A percentile compares a stretch with the other conserved stretches of the same genome.
Conservation (phyloP, 2,888 invertebrate species). For the Carpatolechia fugitivella region DNA sequence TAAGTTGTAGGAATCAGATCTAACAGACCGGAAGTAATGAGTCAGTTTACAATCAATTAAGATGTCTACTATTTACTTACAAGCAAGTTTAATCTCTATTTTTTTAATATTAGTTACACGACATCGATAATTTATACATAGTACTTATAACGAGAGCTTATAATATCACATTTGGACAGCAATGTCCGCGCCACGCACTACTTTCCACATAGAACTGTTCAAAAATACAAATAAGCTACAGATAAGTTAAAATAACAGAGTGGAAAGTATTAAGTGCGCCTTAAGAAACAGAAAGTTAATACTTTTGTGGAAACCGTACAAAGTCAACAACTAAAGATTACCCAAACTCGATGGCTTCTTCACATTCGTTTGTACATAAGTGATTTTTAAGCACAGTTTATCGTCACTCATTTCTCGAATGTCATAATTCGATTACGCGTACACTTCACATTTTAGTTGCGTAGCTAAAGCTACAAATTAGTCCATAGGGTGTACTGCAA, state of each 20-base stretch:
- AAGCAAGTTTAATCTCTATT: constrained; percentile 50
- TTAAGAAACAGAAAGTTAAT: constrained; percentile 26
- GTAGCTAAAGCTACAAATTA: not conserved
- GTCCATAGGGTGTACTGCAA: not conserved
- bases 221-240: constrained; percentile 14
- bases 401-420: constrained; percentile 4
- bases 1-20: constrained; percentile 11
- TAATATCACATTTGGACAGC: constrained; percentile 72
- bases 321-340: constrained; percentile 22
- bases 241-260: constrained; percentile 4
- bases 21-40: constrained; percentile 36
- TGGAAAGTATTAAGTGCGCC: constrained; percentile 12
- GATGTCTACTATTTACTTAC: constrained; percentile 48
- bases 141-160: constrained; percentile 62
- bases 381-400: constrained; percentile 16
- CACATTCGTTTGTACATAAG: constrained; percentile 21
- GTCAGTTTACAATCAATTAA: constrained; percentile 35
- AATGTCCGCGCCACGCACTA: constrained; percentile 43
- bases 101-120: constrained; percentile 55
- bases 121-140: constrained; percentile 68
- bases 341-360: constrained; percentile 29
- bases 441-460: not conserved
- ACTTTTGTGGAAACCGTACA: constrained; percentile 24
- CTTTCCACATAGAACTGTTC: constrained; percentile 25
- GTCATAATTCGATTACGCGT: constrained; percentile 5